These are phyloP conservation scores for Watsonalla binaria DNA, from an alignment of 2,888 invertebrate genomes.

Conservation along the genomic window DNA sequence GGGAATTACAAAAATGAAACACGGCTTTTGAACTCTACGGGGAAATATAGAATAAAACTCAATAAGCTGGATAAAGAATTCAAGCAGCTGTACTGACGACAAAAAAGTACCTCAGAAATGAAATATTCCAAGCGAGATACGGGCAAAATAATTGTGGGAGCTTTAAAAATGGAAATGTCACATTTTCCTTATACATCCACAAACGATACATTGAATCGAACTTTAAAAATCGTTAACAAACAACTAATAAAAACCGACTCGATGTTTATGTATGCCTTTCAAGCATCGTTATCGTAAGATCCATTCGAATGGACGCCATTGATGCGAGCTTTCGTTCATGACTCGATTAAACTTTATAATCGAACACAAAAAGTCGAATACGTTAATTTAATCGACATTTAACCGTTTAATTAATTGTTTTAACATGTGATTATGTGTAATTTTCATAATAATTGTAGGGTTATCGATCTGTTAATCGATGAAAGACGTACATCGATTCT, in stretches of 20 bases:
- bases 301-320: slow-evolving; percentile 5
- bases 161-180: slow-evolving; percentile 1
- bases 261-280: slow-evolving; percentile 7
- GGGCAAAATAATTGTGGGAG: background rate
- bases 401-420: slow-evolving; percentile 22
- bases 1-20: too few species aligned
- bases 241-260: slow-evolving; percentile 12
- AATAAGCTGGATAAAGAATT: background rate
- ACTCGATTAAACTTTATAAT: slow-evolving; percentile 19
- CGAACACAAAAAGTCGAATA: slow-evolving; percentile 12
- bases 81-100: background rate
- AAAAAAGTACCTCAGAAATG: background rate
- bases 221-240: slow-evolving; percentile 16
- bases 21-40: too few species aligned
- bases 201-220: slow-evolving; percentile 17
- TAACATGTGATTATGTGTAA: background rate
- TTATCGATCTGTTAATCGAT: background rate
- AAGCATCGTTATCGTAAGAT: slow-evolving; percentile 2
- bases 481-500: background rate
- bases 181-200: slow-evolving; percentile 9
- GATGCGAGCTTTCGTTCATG: slow-evolving; percentile 8
- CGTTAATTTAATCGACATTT: slow-evolving; percentile 1
- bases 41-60: background rate
- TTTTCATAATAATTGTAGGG: background rate
- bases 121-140: background rate